These are phyloP conservation scores for Acrobasis suavella DNA, from an alignment of 2,888 invertebrate genomes.

Conservation along the genomic window DNA sequence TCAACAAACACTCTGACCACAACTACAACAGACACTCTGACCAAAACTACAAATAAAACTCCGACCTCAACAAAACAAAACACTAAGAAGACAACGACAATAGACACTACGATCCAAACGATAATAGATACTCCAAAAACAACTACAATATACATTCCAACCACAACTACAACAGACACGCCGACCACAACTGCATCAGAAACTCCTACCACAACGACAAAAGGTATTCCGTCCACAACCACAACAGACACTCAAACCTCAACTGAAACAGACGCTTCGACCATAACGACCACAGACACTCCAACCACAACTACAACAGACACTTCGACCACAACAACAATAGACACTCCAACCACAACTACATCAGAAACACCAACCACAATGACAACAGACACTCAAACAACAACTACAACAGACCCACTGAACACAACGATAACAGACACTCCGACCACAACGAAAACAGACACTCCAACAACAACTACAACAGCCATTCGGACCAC, in stretches of 20 bases:
- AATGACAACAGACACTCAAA: background rate
- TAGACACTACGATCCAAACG: background rate
- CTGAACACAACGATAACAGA: background rate
- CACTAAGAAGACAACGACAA: background rate
- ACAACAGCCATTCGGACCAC: constrained; percentile 17
- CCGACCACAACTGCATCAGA: background rate
- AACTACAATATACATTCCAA: background rate
- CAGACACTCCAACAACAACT: background rate
- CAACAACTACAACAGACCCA: background rate
- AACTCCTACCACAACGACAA: background rate
- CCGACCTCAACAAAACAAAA: background rate
- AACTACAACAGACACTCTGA: background rate
- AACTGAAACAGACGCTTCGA: background rate
- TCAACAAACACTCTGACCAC: background rate
- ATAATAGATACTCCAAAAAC: background rate
- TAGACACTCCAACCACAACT: background rate
- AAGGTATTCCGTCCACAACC: background rate
- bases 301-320: background rate
- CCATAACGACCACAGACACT: background rate
- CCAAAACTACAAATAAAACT: background rate
- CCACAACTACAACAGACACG: background rate
- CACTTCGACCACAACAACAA: background rate
- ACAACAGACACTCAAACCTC: background rate
- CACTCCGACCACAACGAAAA: background rate
- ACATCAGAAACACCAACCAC: background rate